Evolutionary conservation across 1,140 invertebrate genomes (phyloP).

Genomic region (Trinorchestia longiramus): DNA sequence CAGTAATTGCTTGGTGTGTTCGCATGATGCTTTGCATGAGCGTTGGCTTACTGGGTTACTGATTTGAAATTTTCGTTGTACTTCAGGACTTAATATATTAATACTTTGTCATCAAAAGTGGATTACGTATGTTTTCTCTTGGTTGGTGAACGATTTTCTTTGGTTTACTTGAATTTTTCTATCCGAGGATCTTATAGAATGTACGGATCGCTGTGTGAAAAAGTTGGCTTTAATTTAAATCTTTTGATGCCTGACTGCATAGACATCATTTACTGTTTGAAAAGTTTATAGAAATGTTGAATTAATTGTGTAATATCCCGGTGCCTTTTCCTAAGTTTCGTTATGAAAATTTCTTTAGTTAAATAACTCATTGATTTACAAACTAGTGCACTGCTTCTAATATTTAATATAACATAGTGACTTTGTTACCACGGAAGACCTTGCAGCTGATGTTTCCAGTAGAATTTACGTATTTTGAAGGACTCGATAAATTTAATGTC

Average conservation of each 20-base stretch:
- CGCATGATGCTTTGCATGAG: neutral
- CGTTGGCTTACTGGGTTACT: neutral
- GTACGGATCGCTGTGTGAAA: neutral
- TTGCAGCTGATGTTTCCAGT: too few relatives aligned
- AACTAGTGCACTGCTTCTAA: too few relatives aligned
- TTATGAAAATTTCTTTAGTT: too few relatives aligned
- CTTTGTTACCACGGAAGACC: too few relatives aligned
- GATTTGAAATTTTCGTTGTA: too few relatives aligned
- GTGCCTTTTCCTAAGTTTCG: neutral
- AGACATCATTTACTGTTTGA: neutral
- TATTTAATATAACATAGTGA: too few relatives aligned
- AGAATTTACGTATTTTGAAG: too few relatives aligned
- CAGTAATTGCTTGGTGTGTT: neutral
- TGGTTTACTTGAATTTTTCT: neutral
- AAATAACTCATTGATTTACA: too few relatives aligned
- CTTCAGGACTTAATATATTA: neutral
- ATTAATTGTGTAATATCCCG: neutral
- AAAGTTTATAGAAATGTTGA: neutral
- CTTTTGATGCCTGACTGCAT: neutral
- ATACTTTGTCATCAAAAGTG: neutral
- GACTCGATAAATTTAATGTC: too few relatives aligned
- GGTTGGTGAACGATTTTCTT: neutral
- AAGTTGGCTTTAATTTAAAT: neutral
- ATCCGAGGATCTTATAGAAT: neutral
- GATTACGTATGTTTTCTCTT: too few relatives aligned